A percentile compares a stretch with the other conserved stretches of the same genome.
Evolutionary conservation across 2,888 invertebrate species (phyloP).

Genomic region (Euzetes globulus): DNA sequence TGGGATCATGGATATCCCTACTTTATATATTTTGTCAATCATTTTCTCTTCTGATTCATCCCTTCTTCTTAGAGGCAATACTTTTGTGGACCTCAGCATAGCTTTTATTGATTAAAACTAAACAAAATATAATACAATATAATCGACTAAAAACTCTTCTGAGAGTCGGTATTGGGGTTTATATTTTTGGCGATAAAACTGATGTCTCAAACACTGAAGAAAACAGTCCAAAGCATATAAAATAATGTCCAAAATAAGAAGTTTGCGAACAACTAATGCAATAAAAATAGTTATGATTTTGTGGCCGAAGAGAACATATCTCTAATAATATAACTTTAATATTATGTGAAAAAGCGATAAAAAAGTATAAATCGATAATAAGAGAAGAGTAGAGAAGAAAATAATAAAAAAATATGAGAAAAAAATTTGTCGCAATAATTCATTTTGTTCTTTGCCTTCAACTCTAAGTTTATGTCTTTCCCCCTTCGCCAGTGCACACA

Average conservation of each 20-base stretch:
- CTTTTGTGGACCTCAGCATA: conserved; percentile 6
- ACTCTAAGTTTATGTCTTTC: too few species aligned
- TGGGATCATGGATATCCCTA: too few species aligned
- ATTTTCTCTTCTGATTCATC: not conserved
- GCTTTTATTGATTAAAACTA: conserved; percentile 15
- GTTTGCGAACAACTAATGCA: too few species aligned
- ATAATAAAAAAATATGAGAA: not conserved
- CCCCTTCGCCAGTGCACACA: too few species aligned
- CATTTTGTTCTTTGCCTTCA: not conserved
- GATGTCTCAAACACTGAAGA: too few species aligned
- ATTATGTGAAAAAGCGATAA: not conserved
- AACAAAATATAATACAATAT: not conserved
- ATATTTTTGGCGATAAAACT: too few species aligned
- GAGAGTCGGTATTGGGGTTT: too few species aligned
- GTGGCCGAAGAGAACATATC: too few species aligned
- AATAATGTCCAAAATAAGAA: too few species aligned
- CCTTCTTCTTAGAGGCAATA: not conserved
- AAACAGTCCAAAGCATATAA: too few species aligned
- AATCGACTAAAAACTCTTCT: not conserved
- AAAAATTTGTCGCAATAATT: conserved; percentile 18
- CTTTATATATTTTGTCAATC: conserved; percentile 10
- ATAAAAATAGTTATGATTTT: too few species aligned
- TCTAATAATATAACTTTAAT: too few species aligned
- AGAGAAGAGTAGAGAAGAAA: not conserved
- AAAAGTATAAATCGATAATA: not conserved